Conservation (phyloP, 2,113 vertebrate genomes). For the Campylomormyrus numenius region DNA sequence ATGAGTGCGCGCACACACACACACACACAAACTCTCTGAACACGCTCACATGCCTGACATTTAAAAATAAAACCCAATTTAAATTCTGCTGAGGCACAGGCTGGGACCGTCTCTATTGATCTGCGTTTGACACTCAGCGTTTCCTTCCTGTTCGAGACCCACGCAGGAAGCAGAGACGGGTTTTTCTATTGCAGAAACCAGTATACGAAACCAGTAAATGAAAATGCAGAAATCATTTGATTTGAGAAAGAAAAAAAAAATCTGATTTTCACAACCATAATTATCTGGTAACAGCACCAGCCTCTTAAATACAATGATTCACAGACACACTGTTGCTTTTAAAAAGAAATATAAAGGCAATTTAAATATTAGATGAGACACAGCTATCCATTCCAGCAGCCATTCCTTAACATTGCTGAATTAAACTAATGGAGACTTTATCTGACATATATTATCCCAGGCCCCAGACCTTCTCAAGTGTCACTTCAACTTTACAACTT, state of each 20-base stretch:
- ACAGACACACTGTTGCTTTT: neutral
- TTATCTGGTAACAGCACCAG: neutral
- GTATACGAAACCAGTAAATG: neutral
- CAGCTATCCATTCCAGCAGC: neutral
- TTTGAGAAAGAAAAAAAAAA: neutral
- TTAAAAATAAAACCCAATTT: constrained; percentile 16
- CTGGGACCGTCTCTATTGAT: constrained; percentile 17
- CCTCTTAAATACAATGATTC: neutral
- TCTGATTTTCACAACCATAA: neutral
- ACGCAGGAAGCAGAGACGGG: neutral
- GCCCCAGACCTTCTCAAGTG: neutral
- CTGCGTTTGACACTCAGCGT: neutral
- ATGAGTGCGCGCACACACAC: neutral
- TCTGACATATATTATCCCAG: neutral
- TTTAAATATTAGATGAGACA: neutral
- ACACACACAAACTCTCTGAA: neutral
- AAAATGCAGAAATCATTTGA: neutral
- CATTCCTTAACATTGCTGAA: neutral
- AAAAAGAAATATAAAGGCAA: neutral
- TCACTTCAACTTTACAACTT: neutral
- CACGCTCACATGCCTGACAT: neutral
- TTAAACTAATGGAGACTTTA: neutral
- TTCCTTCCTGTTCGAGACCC: neutral
- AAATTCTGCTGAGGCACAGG: constrained; percentile 17
- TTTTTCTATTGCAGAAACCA: neutral